Conservation (phyloP, 2,113 vertebrate genomes). For the Macquaria ambigua region DNA sequence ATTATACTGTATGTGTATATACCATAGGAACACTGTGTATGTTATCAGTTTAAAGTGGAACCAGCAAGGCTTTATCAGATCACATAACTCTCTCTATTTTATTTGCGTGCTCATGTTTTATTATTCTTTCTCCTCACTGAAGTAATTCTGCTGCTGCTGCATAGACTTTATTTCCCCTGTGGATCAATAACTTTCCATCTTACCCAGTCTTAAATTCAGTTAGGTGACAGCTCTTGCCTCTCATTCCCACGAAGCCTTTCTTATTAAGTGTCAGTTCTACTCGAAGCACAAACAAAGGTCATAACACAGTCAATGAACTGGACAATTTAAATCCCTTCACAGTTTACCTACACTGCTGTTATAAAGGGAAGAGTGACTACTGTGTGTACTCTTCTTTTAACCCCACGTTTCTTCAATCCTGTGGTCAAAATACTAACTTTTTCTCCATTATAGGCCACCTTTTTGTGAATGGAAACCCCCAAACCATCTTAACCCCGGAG, state of each 20-base stretch:
- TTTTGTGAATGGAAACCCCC: neutral
- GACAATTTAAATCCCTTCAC: neutral
- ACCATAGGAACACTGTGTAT: neutral
- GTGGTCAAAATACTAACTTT: neutral
- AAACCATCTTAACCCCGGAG: neutral
- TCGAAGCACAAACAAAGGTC: neutral
- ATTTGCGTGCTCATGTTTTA: neutral
- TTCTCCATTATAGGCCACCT: neutral
- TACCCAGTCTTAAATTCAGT: neutral
- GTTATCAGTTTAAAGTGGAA: neutral
- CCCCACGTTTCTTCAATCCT: neutral
- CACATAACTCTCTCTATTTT: neutral
- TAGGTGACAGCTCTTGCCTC: neutral
- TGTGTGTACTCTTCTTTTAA: neutral
- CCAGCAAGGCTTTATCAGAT: neutral
- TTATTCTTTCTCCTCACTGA: neutral
- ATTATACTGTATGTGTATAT: neutral
- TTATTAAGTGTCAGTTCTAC: neutral
- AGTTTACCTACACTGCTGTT: neutral
- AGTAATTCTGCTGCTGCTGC: neutral
- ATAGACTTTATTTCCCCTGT: neutral
- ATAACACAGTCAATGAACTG: neutral
- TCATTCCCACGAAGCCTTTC: neutral
- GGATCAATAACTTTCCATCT: conserved; percentile 13
- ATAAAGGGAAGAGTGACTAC: neutral